A percentile compares a stretch with the other conserved stretches of the same genome.
Conservation (phyloP, 1,140 invertebrate species). For the Drosophila fuyamai region DNA sequence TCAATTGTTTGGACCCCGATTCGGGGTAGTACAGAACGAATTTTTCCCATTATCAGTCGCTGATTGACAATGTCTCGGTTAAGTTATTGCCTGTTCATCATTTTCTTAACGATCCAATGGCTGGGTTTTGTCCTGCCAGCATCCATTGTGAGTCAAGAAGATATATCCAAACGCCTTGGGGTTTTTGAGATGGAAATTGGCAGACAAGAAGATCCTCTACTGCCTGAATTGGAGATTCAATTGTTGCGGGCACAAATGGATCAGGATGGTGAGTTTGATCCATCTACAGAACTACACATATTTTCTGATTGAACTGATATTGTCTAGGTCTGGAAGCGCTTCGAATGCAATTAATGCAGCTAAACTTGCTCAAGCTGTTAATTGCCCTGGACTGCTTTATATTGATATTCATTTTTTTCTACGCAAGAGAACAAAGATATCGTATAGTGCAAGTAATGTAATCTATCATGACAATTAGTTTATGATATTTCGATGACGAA, state of each 20-base stretch:
- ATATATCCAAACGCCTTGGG: not conserved
- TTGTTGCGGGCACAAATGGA: constrained; percentile 9
- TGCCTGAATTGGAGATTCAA: constrained; percentile 17
- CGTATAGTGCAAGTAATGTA: not conserved
- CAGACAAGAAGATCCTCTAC: not conserved
- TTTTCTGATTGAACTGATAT: not conserved
- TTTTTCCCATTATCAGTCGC: not conserved
- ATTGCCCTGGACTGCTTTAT: constrained; percentile 43
- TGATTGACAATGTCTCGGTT: constrained; percentile 8
- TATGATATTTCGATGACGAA: too few species aligned
- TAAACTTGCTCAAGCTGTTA: constrained; percentile 62
- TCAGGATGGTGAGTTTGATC: constrained; percentile 31
- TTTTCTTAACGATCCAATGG: constrained; percentile 2
- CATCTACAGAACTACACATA: not conserved
- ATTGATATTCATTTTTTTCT: constrained; percentile 34
- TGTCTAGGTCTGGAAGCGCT: constrained; percentile 21
- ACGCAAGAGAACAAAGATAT: not conserved
- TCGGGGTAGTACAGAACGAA: not conserved
- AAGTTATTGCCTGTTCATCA: not conserved
- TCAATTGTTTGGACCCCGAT: constrained; percentile 26
- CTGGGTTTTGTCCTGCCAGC: not conserved
- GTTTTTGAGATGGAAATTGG: not conserved
- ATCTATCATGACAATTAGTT: not conserved
- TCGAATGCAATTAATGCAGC: constrained; percentile 55
- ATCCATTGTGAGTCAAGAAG: not conserved